Conservation (phyloP, 2,113 vertebrate genomes). For the Limanda limanda region DNA sequence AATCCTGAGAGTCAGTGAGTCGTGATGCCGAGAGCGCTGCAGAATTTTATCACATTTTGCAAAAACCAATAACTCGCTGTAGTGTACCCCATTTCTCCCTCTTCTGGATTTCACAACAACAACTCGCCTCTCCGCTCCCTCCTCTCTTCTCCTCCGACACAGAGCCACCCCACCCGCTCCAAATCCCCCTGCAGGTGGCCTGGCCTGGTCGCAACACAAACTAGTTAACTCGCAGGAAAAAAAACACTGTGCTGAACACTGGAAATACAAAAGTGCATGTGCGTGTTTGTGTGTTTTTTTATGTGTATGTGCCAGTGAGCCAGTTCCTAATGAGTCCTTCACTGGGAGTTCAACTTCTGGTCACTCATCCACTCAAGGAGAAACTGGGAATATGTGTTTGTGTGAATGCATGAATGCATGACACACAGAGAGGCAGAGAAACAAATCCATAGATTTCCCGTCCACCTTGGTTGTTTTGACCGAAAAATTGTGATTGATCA, state of each 20-base stretch:
- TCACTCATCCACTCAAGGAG: conserved; percentile 61
- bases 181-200: conserved; percentile 82
- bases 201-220: conserved; percentile 57
- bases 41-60: conserved; percentile 41
- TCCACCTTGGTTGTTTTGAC: not conserved
- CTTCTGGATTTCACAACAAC: conserved; percentile 38
- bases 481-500: not conserved
- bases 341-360: conserved; percentile 78
- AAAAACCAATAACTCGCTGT: conserved; percentile 20
- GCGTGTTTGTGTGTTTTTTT: conserved; percentile 43
- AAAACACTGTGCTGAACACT: conserved; percentile 33
- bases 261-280: conserved; percentile 37
- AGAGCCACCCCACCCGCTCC: conserved; percentile 57
- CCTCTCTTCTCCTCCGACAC: conserved; percentile 36
- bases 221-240: conserved; percentile 28
- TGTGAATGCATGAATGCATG: conserved; percentile 9
- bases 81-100: conserved; percentile 42
- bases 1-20: conserved; percentile 34
- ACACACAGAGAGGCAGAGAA: conserved; percentile 4
- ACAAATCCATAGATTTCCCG: not conserved
- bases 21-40: conserved; percentile 8
- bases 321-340: conserved; percentile 71
- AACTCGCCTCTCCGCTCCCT: conserved; percentile 30
- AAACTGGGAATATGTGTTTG: conserved; percentile 37
- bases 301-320: conserved; percentile 68